phyloP scores from a whole-genome alignment of 2,888 invertebrate genomes.

The Drosophila heteroneura region DNA sequence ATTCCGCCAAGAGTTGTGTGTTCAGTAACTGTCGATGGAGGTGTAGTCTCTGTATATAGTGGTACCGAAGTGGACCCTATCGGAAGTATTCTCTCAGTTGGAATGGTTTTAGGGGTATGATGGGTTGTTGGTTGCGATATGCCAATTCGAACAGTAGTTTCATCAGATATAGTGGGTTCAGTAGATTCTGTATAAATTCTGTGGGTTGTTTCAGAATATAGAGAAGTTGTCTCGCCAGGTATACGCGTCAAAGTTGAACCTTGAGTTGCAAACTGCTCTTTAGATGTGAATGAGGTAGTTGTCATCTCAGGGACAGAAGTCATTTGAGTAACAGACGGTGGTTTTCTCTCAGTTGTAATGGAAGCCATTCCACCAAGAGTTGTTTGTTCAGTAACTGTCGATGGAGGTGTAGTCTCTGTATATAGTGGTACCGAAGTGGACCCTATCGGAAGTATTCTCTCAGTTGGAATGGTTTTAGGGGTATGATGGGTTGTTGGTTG shows the following conservation, averaged over 20 bases:
- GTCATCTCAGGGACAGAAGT: too few species aligned
- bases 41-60: too few species aligned
- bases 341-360: too few species aligned
- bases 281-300: too few species aligned
- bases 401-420: too few species aligned
- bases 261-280: background rate
- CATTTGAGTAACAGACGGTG: background rate
- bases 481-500: too few species aligned
- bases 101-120: too few species aligned
- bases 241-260: background rate
- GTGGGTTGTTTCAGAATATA: background rate
- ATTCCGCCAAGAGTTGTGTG: background rate
- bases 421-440: too few species aligned
- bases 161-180: background rate
- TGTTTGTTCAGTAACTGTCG: background rate
- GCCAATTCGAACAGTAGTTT: too few species aligned
- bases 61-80: too few species aligned
- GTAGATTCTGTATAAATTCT: background rate
- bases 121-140: too few species aligned
- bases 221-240: background rate
- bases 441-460: background rate
- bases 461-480: background rate
- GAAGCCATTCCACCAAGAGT: too few species aligned
- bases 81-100: background rate
- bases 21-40: background rate